These are phyloP conservation scores for Neodiprion pinetum DNA, from an alignment of 1,140 invertebrate species.

Conservation along the genomic window DNA sequence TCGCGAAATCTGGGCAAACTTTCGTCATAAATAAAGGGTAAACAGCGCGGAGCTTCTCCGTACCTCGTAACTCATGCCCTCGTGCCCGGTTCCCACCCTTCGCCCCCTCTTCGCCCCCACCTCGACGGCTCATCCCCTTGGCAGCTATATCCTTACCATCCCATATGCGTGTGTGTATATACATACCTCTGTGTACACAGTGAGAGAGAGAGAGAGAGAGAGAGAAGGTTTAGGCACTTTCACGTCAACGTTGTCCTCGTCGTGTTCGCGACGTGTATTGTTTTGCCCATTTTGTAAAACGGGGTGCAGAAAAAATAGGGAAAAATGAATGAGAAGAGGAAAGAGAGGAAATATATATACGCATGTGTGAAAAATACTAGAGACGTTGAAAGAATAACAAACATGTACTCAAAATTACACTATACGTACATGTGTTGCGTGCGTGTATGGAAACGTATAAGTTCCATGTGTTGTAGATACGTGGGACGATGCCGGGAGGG, in stretches of 20 bases:
- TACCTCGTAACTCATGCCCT: constrained; percentile 32
- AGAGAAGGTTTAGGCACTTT: not conserved
- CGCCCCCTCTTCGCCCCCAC: not conserved
- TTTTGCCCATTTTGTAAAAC: too few species aligned
- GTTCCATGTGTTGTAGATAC: too few species aligned
- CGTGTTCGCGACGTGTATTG: too few species aligned
- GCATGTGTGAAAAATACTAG: too few species aligned
- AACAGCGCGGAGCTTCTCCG: constrained; percentile 46
- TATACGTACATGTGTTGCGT: too few species aligned
- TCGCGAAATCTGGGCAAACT: constrained; percentile 58
- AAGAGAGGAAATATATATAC: too few species aligned
- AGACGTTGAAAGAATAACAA: too few species aligned
- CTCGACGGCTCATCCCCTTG: constrained; percentile 8
- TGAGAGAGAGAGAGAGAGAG: not conserved
- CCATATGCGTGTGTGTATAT: not conserved
- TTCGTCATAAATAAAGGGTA: constrained; percentile 60
- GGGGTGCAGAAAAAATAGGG: too few species aligned
- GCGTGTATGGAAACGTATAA: too few species aligned
- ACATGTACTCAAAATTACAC: too few species aligned
- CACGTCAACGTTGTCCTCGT: too few species aligned
- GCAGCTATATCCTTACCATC: constrained; percentile 31
- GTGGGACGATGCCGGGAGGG: not conserved
- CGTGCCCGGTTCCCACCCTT: not conserved
- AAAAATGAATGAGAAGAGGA: too few species aligned
- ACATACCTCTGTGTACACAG: not conserved